Base-by-base conservation (phyloP, 2,888 invertebrate species). In the Icerya purchasi region DNA sequence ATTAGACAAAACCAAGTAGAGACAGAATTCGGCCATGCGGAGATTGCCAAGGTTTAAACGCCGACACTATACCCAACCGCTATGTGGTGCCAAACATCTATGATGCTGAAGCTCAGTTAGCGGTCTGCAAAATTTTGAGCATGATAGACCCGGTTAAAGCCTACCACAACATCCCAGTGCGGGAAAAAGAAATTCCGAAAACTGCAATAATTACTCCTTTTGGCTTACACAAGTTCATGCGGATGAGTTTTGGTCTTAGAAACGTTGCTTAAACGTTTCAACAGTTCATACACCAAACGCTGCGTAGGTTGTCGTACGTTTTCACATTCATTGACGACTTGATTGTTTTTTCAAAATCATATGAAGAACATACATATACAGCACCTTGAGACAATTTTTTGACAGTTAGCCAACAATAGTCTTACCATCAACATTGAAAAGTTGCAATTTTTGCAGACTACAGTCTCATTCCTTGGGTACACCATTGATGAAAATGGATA, bases 81-180 rank as follows among this genome's bases (percentile, higher is more conserved):
- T 71, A 70, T 60, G 70, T 70, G 0, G 62, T 70, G 1, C 65
- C 68, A 0, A 66, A 68, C 36, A 65, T 71, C 1, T 66, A 68
- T 5, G 69, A 71, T 57, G 65, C 67, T 53, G 24, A 63, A 2
- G 57, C 3, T 58, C 71, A 1, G 25, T n/a, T n/a, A n/a, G n/a
- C 55, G n/a, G 67, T 66, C 0, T 65, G 64, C 18, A 65, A 53
- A 1, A 59, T 69, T 20, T 69, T 69, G 58, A 65, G 67, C 2
- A 66, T 60, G 14, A 62, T 71, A 2, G 70, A 71, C 63, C 63
- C 71, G 21, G 63, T 64, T 3, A 58, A 65, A n/a, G 71, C 70
- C 0, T 75, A 68, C 59, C 66, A 70, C 58, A 69, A 72, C 54
- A 71, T 74, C 3, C 71, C 70, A 2, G 66, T 72, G 19, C 57